Evolutionary conservation across 2,797 vertebrate species (phyloP).

Genomic region (Harpagifer antarcticus): DNA sequence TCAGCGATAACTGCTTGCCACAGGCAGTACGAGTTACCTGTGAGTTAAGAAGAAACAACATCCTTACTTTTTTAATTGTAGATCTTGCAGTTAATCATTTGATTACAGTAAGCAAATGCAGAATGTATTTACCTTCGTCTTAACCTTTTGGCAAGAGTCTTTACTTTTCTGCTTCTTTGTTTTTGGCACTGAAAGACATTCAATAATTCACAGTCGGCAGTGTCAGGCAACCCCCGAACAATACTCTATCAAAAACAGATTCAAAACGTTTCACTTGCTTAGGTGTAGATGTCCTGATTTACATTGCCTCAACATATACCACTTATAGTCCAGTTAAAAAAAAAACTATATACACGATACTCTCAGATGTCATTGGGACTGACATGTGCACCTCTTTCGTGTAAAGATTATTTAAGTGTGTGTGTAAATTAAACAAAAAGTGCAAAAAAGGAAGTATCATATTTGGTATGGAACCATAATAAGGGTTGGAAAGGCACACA

Average conservation of each 20-base stretch:
- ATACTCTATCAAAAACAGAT: not conserved
- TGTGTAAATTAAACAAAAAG: slow-evolving; percentile 2
- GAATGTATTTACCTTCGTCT: slow-evolving; percentile 83
- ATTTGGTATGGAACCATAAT: slow-evolving; percentile 35
- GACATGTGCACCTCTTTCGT: not conserved
- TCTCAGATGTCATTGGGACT: slow-evolving; percentile 1
- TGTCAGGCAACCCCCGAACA: not conserved
- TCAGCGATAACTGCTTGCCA: slow-evolving; percentile 36
- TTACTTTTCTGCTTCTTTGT: slow-evolving; percentile 76
- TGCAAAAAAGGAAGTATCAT: slow-evolving; percentile 28
- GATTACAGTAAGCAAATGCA: not conserved
- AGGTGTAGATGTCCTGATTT: not conserved
- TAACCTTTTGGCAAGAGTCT: slow-evolving; percentile 58
- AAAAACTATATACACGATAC: not conserved
- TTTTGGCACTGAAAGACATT: slow-evolving; percentile 82
- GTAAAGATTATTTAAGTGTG: not conserved
- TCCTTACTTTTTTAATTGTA: slow-evolving; percentile 36
- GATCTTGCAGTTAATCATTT: not conserved
- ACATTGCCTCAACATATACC: not conserved
- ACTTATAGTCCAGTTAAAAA: not conserved
- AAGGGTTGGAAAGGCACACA: slow-evolving; percentile 7
- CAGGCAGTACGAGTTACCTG: slow-evolving; percentile 62
- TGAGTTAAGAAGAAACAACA: slow-evolving; percentile 47
- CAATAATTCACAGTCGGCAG: slow-evolving; percentile 10
- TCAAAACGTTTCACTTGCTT: too few relatives aligned